Conservation (phyloP, 2,113 vertebrate genomes). For the Lanius collurio region DNA sequence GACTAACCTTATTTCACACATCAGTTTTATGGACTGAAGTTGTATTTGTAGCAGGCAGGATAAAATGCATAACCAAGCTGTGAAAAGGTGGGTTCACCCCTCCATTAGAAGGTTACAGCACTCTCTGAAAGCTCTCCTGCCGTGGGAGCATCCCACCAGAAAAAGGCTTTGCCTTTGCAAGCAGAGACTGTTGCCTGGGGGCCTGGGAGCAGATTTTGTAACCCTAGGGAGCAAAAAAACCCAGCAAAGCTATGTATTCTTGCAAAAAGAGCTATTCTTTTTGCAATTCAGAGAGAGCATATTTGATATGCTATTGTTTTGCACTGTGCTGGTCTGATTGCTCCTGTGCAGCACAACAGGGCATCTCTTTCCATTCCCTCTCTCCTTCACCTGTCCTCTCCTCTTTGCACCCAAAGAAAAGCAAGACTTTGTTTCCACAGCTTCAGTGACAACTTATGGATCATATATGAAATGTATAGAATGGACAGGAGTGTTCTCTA, state of each 20-base stretch:
- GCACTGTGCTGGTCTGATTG: neutral
- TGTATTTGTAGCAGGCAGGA: neutral
- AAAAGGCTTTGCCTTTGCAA: neutral
- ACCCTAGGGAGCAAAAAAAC: neutral
- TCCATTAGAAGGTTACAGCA: neutral
- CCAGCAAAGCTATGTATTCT: neutral
- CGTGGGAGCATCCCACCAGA: neutral
- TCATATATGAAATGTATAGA: neutral
- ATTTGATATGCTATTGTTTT: neutral
- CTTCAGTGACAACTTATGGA: neutral
- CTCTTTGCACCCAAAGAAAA: neutral
- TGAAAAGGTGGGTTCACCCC: neutral
- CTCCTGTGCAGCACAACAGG: neutral
- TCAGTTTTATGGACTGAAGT: neutral
- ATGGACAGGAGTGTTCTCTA: neutral
- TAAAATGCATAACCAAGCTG: neutral
- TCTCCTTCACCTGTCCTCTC: neutral
- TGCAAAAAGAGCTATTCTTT: neutral
- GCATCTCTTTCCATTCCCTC: neutral
- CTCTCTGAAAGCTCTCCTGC: neutral
- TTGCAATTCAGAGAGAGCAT: neutral
- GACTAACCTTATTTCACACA: slow-evolving; percentile 73
- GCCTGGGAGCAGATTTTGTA: neutral
- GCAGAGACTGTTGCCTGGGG: neutral
- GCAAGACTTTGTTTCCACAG: neutral